Conservation (phyloP, 2,888 invertebrate genomes). For the Cepaea hortensis region DNA sequence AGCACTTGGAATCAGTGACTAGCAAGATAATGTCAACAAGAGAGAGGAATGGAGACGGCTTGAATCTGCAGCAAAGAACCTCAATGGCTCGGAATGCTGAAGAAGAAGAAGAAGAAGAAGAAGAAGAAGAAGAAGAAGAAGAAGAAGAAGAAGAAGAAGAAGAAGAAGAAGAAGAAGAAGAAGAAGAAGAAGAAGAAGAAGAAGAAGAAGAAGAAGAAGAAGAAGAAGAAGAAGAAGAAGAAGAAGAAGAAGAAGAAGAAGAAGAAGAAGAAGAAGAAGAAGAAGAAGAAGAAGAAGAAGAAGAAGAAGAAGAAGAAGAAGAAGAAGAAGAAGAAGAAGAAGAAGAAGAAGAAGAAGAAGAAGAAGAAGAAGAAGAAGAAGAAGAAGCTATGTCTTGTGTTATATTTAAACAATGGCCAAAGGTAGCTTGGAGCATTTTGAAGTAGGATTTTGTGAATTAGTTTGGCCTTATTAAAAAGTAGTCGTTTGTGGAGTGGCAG, state of each 20-base stretch:
- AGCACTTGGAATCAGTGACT: too few relatives aligned
- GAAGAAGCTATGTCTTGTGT: too few relatives aligned
- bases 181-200: background rate
- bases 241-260: background rate
- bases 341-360: slow-evolving; percentile 19
- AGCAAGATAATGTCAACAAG: too few relatives aligned
- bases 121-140: slow-evolving; percentile 19
- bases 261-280: background rate
- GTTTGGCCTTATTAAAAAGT: too few relatives aligned
- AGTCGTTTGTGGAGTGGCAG: too few relatives aligned
- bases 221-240: background rate
- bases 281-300: background rate
- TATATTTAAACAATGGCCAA: too few relatives aligned
- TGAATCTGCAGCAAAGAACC: too few relatives aligned
- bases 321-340: slow-evolving; percentile 14
- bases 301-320: background rate
- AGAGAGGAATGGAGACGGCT: too few relatives aligned
- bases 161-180: background rate
- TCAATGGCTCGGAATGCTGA: too few relatives aligned
- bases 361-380: background rate
- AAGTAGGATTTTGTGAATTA: too few relatives aligned
- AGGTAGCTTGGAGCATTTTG: too few relatives aligned
- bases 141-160: slow-evolving; percentile 19
- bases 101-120: slow-evolving; percentile 12
- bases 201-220: slow-evolving; percentile 19